Base-by-base conservation (phyloP, 2,113 vertebrate species). In the Tauraco erythrolophus region DNA sequence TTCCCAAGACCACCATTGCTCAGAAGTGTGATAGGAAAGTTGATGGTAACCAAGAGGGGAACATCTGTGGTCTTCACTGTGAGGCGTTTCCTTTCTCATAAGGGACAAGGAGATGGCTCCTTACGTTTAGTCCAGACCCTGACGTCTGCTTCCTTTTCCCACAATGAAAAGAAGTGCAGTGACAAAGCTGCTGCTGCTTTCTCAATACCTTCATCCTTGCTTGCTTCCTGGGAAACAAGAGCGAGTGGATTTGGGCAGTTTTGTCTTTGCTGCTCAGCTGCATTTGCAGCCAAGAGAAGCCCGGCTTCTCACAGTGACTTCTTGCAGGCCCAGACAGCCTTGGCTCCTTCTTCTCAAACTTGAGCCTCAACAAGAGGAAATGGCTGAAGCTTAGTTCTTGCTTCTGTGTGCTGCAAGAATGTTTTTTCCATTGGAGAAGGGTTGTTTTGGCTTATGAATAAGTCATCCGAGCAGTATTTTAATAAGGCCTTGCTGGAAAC, bases 401-500 rank as follows among this genome's bases (percentile, higher is more conserved):
- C 80, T 94, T 87, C 65, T 92, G 72, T 71, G 56, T 79, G 39
- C 64, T 69, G 61, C 68, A 86, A 83, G 74, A 89, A 75, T 75
- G 31, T 65, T 83, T 92, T 71, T 91, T 68, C 58, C 57, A 53
- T 35, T 69, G 54, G 84, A 85, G 53, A 31, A 87, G 58, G 53
- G 70, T 51, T 80, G 70, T 33, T 94, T 80, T 76, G 77, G 66
- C 78, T 97, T 95, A 84, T 91, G 89, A 14, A 8, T 87, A 80
- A 35, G 21, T 94, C 93, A 96, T 85, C 84, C 72, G 74, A 85
- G 64, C 66, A 91, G 72, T 65, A 80, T 96, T 94, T 92, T 94
- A 93, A 95, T 92, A 92, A 96, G 35, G 75, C 87, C 70, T 95
- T 68, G 33, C 54, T 84, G 92, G 76, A 93, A 90, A 86, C 70